Evolutionary conservation across 2,113 vertebrate species (phyloP), one percentile per base, ranked within the genome.

Genomic region (Phalacrocorax brasilianus): DNA sequence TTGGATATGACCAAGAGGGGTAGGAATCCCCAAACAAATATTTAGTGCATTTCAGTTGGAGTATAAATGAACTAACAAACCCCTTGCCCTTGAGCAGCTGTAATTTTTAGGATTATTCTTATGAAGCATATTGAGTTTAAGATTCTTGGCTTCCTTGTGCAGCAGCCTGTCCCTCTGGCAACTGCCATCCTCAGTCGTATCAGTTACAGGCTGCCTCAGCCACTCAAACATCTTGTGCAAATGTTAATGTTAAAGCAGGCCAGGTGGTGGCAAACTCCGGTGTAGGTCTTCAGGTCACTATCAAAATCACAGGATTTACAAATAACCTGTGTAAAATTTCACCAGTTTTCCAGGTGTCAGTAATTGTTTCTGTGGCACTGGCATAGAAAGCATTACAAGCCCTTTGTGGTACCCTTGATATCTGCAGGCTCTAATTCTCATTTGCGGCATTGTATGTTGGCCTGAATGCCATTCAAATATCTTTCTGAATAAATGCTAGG

Each of bases 111-210:
- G 50, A 61, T 91, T 94, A 91, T 97, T 91, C 91, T 87, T 76
- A n/a, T 17, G 33, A 94, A 93, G 88, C 40, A 16, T 82, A 79
- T 82, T 92, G 87, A 89, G 67, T 84, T 88, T 81, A 84, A 89
- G 85, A 96, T 95, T 95, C 96, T 95, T 96, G 93, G 85, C 96
- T 93, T 76, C 63, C 78, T 94, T 65, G 71, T 82, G 80, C 93
- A 94, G 78, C 92, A 93, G 96, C 66, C 79, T 96, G 82, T 83
- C 86, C 81, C 77, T 97, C 92, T 84, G 93, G 92, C 96, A 97
- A 97, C 95, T 96, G 96, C 88, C 89, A 89, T 75, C 83, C 71
- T 74, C 83, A 59, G 85, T 59, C 82, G 6, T 97, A 96, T 97
- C 96, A 92, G 74, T 97, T 97, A 95, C 97, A 78, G 18, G 23